Evolutionary conservation across 2,888 invertebrate species (phyloP).

Genomic region (Nudaria mundana): DNA sequence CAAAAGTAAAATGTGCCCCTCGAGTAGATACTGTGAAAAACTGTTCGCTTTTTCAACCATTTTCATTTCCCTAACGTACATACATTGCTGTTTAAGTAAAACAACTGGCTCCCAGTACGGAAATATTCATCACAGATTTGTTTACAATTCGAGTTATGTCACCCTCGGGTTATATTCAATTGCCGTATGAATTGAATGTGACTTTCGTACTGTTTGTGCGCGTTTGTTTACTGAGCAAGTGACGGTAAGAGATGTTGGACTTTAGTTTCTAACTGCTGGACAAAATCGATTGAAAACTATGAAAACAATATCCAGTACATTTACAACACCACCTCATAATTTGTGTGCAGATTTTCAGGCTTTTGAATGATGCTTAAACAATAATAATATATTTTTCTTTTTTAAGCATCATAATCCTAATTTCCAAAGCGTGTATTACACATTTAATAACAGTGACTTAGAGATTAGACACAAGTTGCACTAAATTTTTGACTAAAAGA

Average conservation of each 20-base stretch:
- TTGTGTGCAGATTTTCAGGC: too few relatives aligned
- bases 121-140: constrained; percentile 42
- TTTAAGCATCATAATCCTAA: too few relatives aligned
- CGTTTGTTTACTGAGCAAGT: constrained; percentile 31
- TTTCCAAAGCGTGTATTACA: too few relatives aligned
- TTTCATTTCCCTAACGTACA: constrained; percentile 39
- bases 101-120: constrained; percentile 50
- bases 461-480: too few relatives aligned
- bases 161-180: constrained; percentile 55
- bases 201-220: constrained; percentile 24
- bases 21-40: constrained; percentile 18
- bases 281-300: too few relatives aligned
- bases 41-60: constrained; percentile 23
- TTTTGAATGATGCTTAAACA: too few relatives aligned
- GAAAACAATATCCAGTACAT: too few relatives aligned
- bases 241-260: constrained; percentile 5
- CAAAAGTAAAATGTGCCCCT: background rate
- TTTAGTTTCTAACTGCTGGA: too few relatives aligned
- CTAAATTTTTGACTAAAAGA: too few relatives aligned
- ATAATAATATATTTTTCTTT: too few relatives aligned
- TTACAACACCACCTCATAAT: too few relatives aligned
- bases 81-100: constrained; percentile 57
- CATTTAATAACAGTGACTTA: too few relatives aligned
- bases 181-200: constrained; percentile 35
- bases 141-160: constrained; percentile 45